Percentiles rank a stretch among this genome's conserved stretches.
phyloP scores from a whole-genome alignment of 2,888 invertebrate species.

The Lucinisca nassula region DNA sequence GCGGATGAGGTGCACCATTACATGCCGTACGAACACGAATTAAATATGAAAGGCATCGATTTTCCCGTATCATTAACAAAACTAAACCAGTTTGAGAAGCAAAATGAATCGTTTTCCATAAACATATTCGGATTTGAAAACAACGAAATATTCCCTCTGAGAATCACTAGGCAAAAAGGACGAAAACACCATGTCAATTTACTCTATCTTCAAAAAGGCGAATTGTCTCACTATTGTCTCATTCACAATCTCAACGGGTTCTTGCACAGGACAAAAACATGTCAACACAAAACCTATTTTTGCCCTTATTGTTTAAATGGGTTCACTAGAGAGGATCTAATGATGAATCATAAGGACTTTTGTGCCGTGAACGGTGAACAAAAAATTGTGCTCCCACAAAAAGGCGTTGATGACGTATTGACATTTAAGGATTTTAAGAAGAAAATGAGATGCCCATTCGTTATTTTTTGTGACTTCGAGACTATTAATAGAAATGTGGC shows the following conservation, averaged over 20 bases:
- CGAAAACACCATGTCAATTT: conserved; percentile 61
- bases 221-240: conserved; percentile 57
- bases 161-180: conserved; percentile 37
- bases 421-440: conserved; percentile 57
- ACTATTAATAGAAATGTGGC: conserved; percentile 34
- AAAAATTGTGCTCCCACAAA: conserved; percentile 48
- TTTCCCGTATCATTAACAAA: too few species aligned
- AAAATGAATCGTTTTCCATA: conserved; percentile 54
- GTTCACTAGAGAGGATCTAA: conserved; percentile 24
- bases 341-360: conserved; percentile 44
- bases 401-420: conserved; percentile 53
- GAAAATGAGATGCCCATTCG: conserved; percentile 48
- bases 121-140: conserved; percentile 65
- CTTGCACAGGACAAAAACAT: conserved; percentile 39
- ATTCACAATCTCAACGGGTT: conserved; percentile 62
- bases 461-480: conserved; percentile 64
- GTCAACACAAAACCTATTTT: conserved; percentile 9
- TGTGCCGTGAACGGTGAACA: conserved; percentile 51
- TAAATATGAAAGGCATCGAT: too few species aligned
- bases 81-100: too few species aligned
- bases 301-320: conserved; percentile 63
- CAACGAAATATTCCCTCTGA: conserved; percentile 50
- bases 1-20: too few species aligned
- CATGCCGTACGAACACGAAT: too few species aligned
- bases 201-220: conserved; percentile 41